Conservation (phyloP, 2,888 invertebrate species). For the Chrysomela aeneicollis region DNA sequence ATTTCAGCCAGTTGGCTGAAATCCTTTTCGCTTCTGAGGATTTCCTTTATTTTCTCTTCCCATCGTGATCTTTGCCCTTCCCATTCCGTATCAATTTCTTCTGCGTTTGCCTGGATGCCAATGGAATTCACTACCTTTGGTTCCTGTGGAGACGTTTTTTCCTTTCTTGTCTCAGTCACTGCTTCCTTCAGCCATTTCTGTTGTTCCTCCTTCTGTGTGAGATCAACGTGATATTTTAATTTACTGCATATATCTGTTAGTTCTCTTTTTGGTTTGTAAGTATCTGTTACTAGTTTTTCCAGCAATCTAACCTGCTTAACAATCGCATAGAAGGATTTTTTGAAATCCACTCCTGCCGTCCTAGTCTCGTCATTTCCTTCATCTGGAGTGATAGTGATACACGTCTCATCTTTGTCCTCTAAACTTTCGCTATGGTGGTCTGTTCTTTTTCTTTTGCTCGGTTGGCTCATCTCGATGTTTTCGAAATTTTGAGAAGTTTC, state of each 20-base stretch:
- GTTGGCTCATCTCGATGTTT: not conserved
- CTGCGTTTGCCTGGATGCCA: not conserved
- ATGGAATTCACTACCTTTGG: not conserved
- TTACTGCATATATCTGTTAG: no score
- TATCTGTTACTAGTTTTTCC: not conserved
- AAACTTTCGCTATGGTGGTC: not conserved
- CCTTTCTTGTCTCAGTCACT: not conserved
- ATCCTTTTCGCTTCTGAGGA: not conserved
- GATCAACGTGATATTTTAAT: not conserved
- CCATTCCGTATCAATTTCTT: not conserved
- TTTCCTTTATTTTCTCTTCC: not conserved
- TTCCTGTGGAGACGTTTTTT: not conserved
- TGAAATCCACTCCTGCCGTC: not conserved
- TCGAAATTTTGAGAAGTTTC: no score
- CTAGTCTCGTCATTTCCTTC: not conserved
- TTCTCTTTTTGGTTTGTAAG: not conserved
- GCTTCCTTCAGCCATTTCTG: not conserved
- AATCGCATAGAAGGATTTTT: not conserved
- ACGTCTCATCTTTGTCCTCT: not conserved
- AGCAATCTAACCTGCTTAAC: not conserved
- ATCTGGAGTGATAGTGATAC: not conserved
- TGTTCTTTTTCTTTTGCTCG: not conserved
- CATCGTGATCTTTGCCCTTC: not conserved
- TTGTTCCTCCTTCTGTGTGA: slow-evolving; percentile 3
- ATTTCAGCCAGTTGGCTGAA: not conserved